Percentiles rank a stretch among this genome's conserved stretches.
Evolutionary conservation across 2,888 invertebrate species (phyloP).

Genomic region (Acleris emargana): DNA sequence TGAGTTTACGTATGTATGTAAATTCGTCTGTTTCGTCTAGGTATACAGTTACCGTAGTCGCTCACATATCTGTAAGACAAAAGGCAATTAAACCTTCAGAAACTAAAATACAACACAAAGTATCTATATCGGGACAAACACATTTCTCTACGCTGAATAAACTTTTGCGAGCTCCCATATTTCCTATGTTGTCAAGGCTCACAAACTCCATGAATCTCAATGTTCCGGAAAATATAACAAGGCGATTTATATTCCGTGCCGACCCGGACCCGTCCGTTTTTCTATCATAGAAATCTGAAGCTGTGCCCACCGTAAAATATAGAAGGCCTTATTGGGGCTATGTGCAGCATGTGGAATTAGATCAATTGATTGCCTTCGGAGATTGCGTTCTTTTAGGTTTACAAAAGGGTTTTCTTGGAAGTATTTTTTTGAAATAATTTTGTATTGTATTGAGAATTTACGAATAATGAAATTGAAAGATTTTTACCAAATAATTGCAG

Average conservation of each 20-base stretch:
- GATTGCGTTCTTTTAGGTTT: conserved; percentile 20
- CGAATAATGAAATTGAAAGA: too few relatives aligned
- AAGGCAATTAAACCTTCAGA: conserved; percentile 1
- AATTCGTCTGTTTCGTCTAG: too few relatives aligned
- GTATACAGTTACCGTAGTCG: background rate
- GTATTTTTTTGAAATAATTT: too few relatives aligned
- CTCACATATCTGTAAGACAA: background rate
- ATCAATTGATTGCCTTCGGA: conserved; percentile 29
- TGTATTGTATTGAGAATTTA: too few relatives aligned
- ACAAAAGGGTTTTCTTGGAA: too few relatives aligned
- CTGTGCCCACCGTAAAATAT: conserved; percentile 56
- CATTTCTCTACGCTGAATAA: conserved; percentile 27
- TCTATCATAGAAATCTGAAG: conserved; percentile 76
- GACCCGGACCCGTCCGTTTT: conserved; percentile 68
- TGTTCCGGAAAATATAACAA: conserved; percentile 82
- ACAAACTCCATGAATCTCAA: conserved; percentile 81
- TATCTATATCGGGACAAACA: conserved; percentile 3
- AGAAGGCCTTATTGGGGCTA: conserved; percentile 48
- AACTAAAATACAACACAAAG: background rate
- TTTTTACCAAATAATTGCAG: too few relatives aligned
- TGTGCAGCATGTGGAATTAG: conserved; percentile 44
- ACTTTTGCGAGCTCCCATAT: conserved; percentile 32
- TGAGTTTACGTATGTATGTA: too few relatives aligned
- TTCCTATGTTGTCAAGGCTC: conserved; percentile 65
- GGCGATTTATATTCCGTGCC: conserved; percentile 80